Conservation (phyloP, 2,888 invertebrate genomes). For the Athetis lepigone region DNA sequence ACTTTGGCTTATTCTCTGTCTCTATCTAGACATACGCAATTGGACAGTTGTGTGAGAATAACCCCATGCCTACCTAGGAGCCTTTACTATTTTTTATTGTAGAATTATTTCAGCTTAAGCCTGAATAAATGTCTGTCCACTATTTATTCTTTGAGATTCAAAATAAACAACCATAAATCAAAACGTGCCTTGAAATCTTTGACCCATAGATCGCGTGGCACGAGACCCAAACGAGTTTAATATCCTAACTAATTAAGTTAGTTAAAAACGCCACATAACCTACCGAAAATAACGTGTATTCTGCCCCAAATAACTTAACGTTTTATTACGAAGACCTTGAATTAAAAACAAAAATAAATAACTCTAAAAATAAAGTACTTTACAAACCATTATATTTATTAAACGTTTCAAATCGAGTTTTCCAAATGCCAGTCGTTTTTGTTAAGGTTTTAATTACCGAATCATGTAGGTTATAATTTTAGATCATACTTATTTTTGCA, state of each 20-base stretch:
- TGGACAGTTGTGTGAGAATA: too few relatives aligned
- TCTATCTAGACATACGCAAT: too few relatives aligned
- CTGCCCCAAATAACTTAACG: conserved; percentile 11
- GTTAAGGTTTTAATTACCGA: background rate
- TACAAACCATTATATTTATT: background rate
- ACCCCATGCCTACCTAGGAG: too few relatives aligned
- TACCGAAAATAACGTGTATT: background rate
- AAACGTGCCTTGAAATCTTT: too few relatives aligned
- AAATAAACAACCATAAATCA: too few relatives aligned
- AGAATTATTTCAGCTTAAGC: too few relatives aligned
- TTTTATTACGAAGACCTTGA: conserved; percentile 22
- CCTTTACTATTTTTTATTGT: too few relatives aligned
- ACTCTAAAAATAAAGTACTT: conserved; percentile 11
- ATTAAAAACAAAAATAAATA: background rate
- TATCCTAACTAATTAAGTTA: background rate
- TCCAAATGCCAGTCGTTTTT: background rate
- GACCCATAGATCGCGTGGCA: background rate
- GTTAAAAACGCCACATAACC: background rate
- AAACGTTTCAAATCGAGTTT: background rate
- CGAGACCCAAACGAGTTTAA: conserved; percentile 1
- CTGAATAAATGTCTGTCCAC: too few relatives aligned
- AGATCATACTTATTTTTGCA: background rate
- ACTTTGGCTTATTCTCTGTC: too few relatives aligned
- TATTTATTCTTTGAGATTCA: too few relatives aligned
- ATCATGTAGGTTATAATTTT: background rate